Base-by-base conservation (phyloP, 35 echinoderm and acorn worm species). In the Eucidaris tribuloides region DNA sequence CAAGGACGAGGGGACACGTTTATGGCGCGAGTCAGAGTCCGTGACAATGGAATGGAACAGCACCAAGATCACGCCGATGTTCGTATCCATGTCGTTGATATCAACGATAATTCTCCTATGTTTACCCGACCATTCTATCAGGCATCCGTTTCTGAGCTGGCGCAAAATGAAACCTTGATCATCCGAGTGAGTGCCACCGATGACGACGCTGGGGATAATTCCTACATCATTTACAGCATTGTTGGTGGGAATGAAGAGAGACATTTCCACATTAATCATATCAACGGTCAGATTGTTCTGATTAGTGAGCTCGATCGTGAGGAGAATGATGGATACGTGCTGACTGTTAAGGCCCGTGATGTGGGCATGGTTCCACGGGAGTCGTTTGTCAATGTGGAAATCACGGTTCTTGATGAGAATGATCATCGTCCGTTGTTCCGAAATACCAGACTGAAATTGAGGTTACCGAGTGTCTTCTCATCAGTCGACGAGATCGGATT, bases 341-440 rank as follows among this genome's bases (percentile, higher is more conserved):
- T 99, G 54, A 65, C 78, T 7, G 84, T 99, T 25, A 82, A 79
- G 28, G 96, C 96, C 7, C 81, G 82, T 60, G 96, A 99, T 77
- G 79, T 77, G 7, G 96, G 89, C 3, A 60, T 17, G 43, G 78
- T 84, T n/a, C 78, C 90, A 17, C 58, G 79, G 42, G 81, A 65
- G 20, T 79, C 65, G 4, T 45, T 77, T 13, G 59, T 81, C 22
- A 44, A 89, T 23, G 90, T 99, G 13, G 23, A 45, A 46, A 64
- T 99, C 11, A 87, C 84, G 30, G 82, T 99, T 42, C 61, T 99
- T 58, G 96, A 99, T 90, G 96, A 90, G 44, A 99, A 99, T 68
- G 96, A 99, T 81, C 91, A 99, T 40, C 24, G 19, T 15, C 96
- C 96, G 42, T 55, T 85, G 1, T 99, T 99, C 46, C 35, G 44